Evolutionary conservation across 2,113 vertebrate species (phyloP), one percentile per base, ranked within the genome.

Genomic region (Formicarius rufipectus): DNA sequence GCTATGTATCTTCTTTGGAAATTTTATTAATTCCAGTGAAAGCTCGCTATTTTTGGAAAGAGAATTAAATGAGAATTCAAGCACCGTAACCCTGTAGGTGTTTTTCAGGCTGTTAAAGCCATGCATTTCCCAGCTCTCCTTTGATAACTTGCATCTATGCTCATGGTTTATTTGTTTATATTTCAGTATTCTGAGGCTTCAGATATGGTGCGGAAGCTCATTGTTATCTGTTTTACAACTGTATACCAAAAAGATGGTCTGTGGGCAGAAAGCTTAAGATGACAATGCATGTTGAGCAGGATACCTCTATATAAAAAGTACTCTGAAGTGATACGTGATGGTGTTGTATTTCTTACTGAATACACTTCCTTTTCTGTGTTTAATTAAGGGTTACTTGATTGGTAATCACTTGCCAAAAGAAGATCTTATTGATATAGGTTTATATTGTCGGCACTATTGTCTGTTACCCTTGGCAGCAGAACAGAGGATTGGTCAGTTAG

Each of bases 321-420:
- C 25, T 83, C 6, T 56, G 27, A 45, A 64, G 28, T 44, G 37
- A 23, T 63, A n/a, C 2, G 1, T 22, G 23, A 20, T 50, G 58
- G 20, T 89, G 75, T 1, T 59, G 25, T 45, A 42, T 45, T 91
- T 64, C 44, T 92, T 72, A 80, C 68, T 93, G 63, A 95, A 62
- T 60, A 27, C 10, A 4, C 58, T 82, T 79, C 82, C 45, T 75
- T 95, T 79, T 93, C 82, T 93, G 42, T 96, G 93, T 67, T 96
- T 63, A 59, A 87, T 96, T 68, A 55, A 99, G 99, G 99, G 99
- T 45, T 99, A 99, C 96, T 97, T 99, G 97, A 97, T 99, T 67
- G 98, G 98, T 24, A 99, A 98, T 95, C 99, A 99, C 88, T 98
- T 99, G 74, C 98, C 99, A 10, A 99, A 98, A 94, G 99, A 99